phyloP scores from a whole-genome alignment of 2,113 vertebrate genomes.

The Telmatochromis sp. region DNA sequence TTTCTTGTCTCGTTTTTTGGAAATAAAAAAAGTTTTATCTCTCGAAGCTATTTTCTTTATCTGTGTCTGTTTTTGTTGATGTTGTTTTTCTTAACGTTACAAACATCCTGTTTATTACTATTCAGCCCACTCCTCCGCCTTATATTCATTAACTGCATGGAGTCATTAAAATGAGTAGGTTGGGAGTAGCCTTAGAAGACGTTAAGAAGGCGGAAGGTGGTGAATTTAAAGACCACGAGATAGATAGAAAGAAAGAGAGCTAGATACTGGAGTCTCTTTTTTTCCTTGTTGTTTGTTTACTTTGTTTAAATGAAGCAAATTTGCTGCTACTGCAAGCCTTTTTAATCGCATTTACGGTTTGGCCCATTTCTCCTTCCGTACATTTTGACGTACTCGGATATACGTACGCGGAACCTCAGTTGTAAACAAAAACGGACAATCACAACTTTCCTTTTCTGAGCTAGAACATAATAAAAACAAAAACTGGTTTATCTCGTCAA shows the following conservation, averaged over 20 bases:
- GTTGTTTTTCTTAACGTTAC: conserved; percentile 17
- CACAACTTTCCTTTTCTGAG: background rate
- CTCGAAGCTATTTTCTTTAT: background rate
- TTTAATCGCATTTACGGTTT: background rate
- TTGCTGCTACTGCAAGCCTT: background rate
- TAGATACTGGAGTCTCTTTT: background rate
- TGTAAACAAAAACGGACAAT: conserved; percentile 58
- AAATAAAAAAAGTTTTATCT: conserved; percentile 4
- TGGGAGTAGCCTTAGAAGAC: conserved; percentile 13
- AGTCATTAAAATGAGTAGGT: conserved; percentile 35
- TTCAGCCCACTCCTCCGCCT: conserved; percentile 31
- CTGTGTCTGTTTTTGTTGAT: background rate
- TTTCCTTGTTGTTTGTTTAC: fast-evolving
- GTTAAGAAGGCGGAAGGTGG: background rate
- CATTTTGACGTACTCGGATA: background rate
- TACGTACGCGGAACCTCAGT: conserved; percentile 26
- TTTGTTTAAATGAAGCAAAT: background rate
- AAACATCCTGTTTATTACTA: conserved; percentile 35
- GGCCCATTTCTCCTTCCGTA: conserved; percentile 7
- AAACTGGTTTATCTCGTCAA: background rate
- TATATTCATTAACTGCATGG: conserved; percentile 26
- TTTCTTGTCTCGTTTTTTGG: background rate
- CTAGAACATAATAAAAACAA: background rate
- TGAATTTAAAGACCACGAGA: background rate
- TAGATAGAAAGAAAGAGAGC: background rate